phyloP scores from a whole-genome alignment of 2,113 vertebrate genomes.

The Ramphastos sulfuratus region DNA sequence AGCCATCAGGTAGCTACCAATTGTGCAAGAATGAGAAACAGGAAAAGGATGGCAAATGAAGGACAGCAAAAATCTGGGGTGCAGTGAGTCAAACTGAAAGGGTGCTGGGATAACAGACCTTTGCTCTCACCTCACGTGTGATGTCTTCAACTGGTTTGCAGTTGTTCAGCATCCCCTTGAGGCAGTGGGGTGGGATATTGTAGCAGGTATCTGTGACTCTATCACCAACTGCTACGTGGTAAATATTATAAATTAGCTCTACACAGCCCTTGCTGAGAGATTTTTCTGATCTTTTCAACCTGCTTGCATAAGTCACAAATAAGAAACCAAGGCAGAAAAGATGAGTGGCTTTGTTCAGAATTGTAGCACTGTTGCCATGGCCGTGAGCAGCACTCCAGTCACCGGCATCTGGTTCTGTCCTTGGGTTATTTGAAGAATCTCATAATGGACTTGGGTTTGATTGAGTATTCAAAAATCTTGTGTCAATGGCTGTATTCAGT shows the following conservation, averaged over 20 bases:
- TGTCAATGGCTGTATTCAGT: not conserved
- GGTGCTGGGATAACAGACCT: not conserved
- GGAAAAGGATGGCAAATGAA: not conserved
- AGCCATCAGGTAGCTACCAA: not conserved
- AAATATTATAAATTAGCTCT: not conserved
- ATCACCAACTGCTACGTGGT: not conserved
- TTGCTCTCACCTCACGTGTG: not conserved
- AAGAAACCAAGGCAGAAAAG: not conserved
- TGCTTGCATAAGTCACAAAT: not conserved
- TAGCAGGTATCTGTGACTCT: not conserved
- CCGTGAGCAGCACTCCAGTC: not conserved
- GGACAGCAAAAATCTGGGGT: not conserved
- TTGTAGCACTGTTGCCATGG: not conserved
- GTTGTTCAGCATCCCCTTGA: not conserved
- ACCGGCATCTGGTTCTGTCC: not conserved
- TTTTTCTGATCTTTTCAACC: not conserved
- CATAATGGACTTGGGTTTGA: not conserved
- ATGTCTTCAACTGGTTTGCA: not conserved
- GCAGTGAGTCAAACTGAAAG: not conserved
- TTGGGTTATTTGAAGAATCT: slow-evolving; percentile 3
- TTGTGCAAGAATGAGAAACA: not conserved
- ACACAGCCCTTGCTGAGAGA: not conserved
- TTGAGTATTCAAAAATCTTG: not conserved
- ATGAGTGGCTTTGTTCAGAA: not conserved
- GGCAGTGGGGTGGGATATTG: not conserved